Conservation (phyloP, 2,113 vertebrate species). For the Sarotherodon lohbergeri region DNA sequence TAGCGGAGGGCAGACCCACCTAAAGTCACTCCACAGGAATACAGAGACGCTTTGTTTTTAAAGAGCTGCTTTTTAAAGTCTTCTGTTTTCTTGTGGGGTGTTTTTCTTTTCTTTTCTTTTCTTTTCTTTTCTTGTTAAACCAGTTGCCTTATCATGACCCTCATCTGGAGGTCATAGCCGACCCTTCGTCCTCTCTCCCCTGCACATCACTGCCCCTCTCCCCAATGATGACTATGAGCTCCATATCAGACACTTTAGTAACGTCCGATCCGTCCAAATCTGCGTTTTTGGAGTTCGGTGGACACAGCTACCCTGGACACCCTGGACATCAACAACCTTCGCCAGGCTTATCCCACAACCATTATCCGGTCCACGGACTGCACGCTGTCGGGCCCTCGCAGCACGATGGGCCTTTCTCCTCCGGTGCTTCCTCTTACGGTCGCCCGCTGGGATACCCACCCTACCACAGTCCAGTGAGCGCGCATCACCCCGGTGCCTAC, state of each 20-base stretch:
- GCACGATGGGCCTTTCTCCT: slow-evolving; percentile 67
- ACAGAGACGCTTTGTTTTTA: not conserved
- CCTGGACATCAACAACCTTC: slow-evolving; percentile 69
- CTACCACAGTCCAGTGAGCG: slow-evolving; percentile 64
- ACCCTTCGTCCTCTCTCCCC: not conserved
- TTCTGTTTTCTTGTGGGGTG: not conserved
- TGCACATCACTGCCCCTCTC: not conserved
- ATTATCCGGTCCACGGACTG: slow-evolving; percentile 73
- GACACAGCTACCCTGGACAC: slow-evolving; percentile 67
- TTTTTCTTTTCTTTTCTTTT: not conserved
- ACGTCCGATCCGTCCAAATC: slow-evolving; percentile 78
- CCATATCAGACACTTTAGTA: slow-evolving; percentile 78
- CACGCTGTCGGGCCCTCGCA: slow-evolving; percentile 69
- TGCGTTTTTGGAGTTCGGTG: slow-evolving; percentile 80
- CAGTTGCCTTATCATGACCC: slow-evolving; percentile 16
- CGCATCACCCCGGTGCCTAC: slow-evolving; percentile 75
- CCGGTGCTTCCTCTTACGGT: slow-evolving; percentile 67
- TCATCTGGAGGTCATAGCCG: slow-evolving; percentile 12
- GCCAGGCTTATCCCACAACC: slow-evolving; percentile 65
- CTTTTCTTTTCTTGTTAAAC: not conserved
- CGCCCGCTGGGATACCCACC: slow-evolving; percentile 75
- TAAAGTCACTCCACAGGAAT: not conserved
- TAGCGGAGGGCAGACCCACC: not conserved
- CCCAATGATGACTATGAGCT: slow-evolving; percentile 82
- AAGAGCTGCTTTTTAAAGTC: not conserved